Evolutionary conservation across 2,113 vertebrate genomes (phyloP), one percentile per base, ranked within the genome.

Genomic region (Oreochromis aureus): DNA sequence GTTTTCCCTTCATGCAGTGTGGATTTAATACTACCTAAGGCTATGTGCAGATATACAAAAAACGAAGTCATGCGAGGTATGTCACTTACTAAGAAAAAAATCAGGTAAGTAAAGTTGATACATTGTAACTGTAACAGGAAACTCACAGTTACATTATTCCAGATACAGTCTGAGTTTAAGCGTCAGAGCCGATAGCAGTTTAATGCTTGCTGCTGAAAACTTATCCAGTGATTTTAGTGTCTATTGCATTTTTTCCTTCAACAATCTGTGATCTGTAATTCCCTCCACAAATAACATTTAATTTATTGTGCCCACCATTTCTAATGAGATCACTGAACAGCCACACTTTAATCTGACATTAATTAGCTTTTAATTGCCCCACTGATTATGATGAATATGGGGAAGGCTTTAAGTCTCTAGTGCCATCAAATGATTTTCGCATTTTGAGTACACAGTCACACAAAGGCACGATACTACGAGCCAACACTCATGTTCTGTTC

Each of bases 291-390:
- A 85, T 44, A 63, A 81, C 19, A 56, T 30, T 51, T 34, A 32
- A 78, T 87, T 66, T 41, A 71, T 58, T 78, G 30, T 46, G 44
- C 9, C 46, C 46, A 78, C 71, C 27, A 78, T 78, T 78, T 32
- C 51, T 78, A 51, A 78, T 32, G 27, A 51, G 71, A 78, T 78
- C 81, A 59, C 48, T 27, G 18, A 87, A 71, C 83, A 81, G 30
- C 36, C 59, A 59, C 54, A 71, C 53, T 85, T 89, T 82, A 87
- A 86, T 86, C 61, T 78, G 87, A 83, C 46, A 81, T 86, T 84
- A 86, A 86, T 87, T 87, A 84, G 81, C 61, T 79, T 34, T 32
- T 84, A 82, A 91, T 88, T 79, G 41, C 36, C 51, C 51, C 34
- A 24, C 58, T 88, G 81, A 84, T 13, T 56, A 81, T 61, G 24